Evolutionary conservation across 2,888 invertebrate genomes (phyloP), one percentile per base, ranked within the genome.

Genomic region (Tipula lateralis): DNA sequence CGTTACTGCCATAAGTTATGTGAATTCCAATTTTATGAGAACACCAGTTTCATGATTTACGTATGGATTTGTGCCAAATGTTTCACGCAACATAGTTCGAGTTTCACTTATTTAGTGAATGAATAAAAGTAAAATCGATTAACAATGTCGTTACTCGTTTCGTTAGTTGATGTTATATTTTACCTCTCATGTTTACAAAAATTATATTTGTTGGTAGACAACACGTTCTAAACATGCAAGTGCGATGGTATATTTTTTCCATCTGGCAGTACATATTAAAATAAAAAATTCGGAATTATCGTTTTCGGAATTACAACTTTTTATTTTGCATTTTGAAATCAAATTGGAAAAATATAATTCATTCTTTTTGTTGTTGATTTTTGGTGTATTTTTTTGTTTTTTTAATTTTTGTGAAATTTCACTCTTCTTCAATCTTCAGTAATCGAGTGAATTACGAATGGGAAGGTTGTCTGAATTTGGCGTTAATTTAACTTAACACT

Each of bases 241-340:
- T n/a, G n/a, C n/a, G n/a, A n/a, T n/a, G n/a, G n/a, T 12, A 34
- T 7, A 44, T 66, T 66, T 66, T 3, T 24, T 6, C 12, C 66
- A 66, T 66, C 66, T 66, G 66, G 24, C 24, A 66, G 9, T 9
- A 24, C 24, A 66, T 24, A 4, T 44, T 13, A 24, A 24, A 24
- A 24, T 9, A 19, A 66, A 2, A 66, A 66, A 13, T 66, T 66
- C 66, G 66, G 66, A 66, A 9, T 66, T 66, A 12, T 2, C n/a
- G 44, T 24, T 66, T 66, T 66, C 66, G 66, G 66, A 24, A 66
- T 66, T 66, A 66, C 66, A 66, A 66, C 66, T 66, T 66, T 66
- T 24, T 66, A 24, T 24, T 66, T 66, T 66, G 36, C 36, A 36
- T 50, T 50, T 50, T 50, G 6, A 50, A 50, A 16, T 50, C 4